Conservation (phyloP, 1,140 invertebrate genomes). For the Anadara kagoshimensis region DNA sequence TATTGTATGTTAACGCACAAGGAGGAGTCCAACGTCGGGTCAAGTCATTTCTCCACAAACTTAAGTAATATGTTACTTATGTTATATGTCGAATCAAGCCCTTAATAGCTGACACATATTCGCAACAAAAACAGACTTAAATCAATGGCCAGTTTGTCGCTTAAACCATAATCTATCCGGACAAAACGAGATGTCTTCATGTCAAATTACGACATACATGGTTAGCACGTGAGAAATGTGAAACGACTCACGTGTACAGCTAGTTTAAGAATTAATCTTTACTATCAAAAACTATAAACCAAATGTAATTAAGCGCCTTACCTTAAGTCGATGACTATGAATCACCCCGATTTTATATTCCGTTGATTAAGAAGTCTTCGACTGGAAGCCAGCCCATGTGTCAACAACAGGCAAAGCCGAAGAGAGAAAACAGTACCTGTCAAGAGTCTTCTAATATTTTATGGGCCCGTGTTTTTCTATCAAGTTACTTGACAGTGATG, state of each 20-base stretch:
- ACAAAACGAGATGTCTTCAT: conserved; percentile 17
- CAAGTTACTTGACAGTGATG: conserved; percentile 39
- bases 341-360: conserved; percentile 35
- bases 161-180: conserved; percentile 7
- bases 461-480: conserved; percentile 40
- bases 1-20: too few species aligned
- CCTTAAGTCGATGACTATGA: conserved; percentile 26
- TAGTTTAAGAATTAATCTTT: too few species aligned
- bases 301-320: conserved; percentile 4
- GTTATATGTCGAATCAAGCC: not conserved
- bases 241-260: too few species aligned
- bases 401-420: conserved; percentile 30
- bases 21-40: too few species aligned
- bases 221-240: too few species aligned
- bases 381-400: conserved; percentile 43
- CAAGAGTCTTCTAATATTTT: conserved; percentile 41
- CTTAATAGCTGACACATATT: conserved; percentile 18
- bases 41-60: too few species aligned
- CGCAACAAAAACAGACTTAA: conserved; percentile 12
- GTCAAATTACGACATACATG: too few species aligned
- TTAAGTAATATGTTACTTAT: too few species aligned
- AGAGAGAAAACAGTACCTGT: conserved; percentile 33
- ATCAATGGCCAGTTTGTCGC: conserved; percentile 19
- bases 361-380: conserved; percentile 28
- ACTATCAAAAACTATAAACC: too few species aligned